These are phyloP conservation scores for Phainopepla nitens DNA, from an alignment of 2,113 vertebrate species.

Conservation along the genomic window DNA sequence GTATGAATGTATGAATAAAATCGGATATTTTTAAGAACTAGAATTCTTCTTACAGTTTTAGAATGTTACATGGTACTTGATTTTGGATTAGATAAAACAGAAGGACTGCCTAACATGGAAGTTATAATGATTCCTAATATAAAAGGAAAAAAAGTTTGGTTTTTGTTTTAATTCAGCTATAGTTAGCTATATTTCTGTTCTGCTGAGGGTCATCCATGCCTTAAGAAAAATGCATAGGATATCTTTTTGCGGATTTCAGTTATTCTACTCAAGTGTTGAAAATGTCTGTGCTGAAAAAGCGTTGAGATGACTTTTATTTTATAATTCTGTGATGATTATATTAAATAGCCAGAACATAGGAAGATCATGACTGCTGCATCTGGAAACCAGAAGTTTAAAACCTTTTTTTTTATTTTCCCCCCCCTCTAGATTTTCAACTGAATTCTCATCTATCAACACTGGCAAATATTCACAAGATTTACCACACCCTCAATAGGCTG, in stretches of 20 bases:
- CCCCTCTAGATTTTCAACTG: conserved; percentile 91
- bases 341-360: neutral
- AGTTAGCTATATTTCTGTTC: neutral
- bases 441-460: conserved; percentile 98
- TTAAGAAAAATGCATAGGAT: neutral
- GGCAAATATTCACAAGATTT: conserved; percentile 99
- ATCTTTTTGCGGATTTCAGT: neutral
- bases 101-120: neutral
- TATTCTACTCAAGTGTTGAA: neutral
- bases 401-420: neutral
- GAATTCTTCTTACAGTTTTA: neutral
- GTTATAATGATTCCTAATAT: neutral
- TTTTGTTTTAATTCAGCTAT: neutral
- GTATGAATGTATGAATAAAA: neutral
- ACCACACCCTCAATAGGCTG: conserved; percentile 99
- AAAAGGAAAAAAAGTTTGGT: neutral
- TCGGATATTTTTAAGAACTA: neutral
- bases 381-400: neutral
- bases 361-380: neutral
- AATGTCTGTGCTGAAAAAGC: neutral
- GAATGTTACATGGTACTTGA: neutral
- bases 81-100: neutral
- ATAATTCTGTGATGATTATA: neutral
- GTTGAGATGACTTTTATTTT: neutral
- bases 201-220: neutral